Evolutionary conservation across 2,888 invertebrate genomes (phyloP), one percentile per base, ranked within the genome.

Genomic region (Trissolcus japonicus): DNA sequence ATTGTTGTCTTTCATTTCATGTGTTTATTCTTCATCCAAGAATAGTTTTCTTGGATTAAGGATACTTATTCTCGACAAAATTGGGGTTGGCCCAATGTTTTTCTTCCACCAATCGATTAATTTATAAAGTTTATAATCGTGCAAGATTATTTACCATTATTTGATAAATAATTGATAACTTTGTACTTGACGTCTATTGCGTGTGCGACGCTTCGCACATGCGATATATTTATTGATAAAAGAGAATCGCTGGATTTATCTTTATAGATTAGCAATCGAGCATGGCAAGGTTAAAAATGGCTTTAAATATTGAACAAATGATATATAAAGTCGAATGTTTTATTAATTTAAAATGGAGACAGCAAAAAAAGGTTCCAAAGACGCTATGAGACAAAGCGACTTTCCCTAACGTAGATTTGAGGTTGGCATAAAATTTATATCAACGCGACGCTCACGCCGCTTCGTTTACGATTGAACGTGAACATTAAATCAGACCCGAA

Each of bases 361-460:
- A 11, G 7, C 17, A 19, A 21, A 51, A n/a, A 19, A 51, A 51
- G 19, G 56, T 19, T 25, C 6, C 14, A 51, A 1, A 11, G 35
- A 57, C 62, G 25, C 4, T 25, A 35, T 9, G 9, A 63, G 54
- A 65, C 48, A 35, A 40, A 46, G 4, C 50, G 60, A 67, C 68
- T 63, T 74, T 68, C 68, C 68, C 62, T 21, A 50, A 19, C 25
- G 25, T 17, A 9, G 19, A 41, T 68, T 68, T 56, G 25, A 54
- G 67, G 57, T 74, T 61, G 63, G 46, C 53, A 50, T 51, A 68
- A 35, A 35, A 75, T 75, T 75, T 75, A 75, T 61, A 29, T 51
- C 35, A 35, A 35, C 46, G 53, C 62, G 40, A 53, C 63, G 21
- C 54, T 43, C 11, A 19, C 46, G 50, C 46, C 60, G 54, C 46